phyloP scores from a whole-genome alignment of 2,888 invertebrate species.

The Cataglyphis livida region DNA sequence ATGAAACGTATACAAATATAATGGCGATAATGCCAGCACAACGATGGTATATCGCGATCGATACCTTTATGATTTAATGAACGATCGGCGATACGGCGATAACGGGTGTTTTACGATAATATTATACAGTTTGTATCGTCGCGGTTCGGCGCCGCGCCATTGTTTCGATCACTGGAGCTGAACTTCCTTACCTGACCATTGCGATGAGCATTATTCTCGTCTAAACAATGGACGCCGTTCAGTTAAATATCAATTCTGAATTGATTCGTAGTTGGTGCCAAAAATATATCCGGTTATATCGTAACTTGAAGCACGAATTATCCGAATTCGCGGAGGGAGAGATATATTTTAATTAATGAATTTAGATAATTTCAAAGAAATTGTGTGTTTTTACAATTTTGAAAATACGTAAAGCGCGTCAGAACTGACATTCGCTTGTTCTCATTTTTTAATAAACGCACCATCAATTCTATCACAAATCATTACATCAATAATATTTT shows the following conservation, averaged over 20 bases:
- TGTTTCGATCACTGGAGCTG: constrained; percentile 62
- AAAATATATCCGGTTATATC: constrained; percentile 31
- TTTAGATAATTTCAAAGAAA: neutral
- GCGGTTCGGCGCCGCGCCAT: constrained; percentile 53
- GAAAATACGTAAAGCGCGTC: neutral
- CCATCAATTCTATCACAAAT: neutral
- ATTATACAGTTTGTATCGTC: constrained; percentile 70
- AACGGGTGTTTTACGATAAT: constrained; percentile 75
- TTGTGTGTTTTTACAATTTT: neutral
- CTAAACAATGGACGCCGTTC: constrained; percentile 55
- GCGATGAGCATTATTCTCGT: constrained; percentile 48
- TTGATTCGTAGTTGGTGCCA: constrained; percentile 30
- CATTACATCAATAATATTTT: neutral
- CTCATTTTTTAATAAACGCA: neutral
- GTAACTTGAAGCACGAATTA: constrained; percentile 23
- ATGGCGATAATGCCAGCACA: constrained; percentile 66
- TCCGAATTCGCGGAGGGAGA: neutral
- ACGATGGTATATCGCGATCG: constrained; percentile 62
- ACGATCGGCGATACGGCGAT: constrained; percentile 59
- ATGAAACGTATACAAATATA: constrained; percentile 70
- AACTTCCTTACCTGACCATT: constrained; percentile 59
- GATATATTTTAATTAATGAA: constrained; percentile 12
- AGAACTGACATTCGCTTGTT: neutral
- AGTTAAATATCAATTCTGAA: constrained; percentile 57
- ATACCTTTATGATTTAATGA: constrained; percentile 73